phyloP scores from a whole-genome alignment of 2,113 vertebrate genomes.

The Glaucomys volans region DNA sequence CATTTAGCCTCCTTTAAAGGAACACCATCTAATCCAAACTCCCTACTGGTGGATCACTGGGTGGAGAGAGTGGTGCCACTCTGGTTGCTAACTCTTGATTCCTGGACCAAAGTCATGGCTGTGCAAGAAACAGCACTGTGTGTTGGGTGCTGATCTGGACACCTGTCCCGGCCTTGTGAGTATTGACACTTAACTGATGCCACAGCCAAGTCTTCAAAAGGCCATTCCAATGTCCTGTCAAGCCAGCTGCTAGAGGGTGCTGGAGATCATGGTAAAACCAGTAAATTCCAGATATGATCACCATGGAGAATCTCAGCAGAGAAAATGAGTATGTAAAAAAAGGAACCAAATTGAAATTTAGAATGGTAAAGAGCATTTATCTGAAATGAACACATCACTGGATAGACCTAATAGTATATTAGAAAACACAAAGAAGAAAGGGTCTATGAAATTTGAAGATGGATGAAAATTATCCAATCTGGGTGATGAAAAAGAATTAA shows the following conservation, averaged over 20 bases:
- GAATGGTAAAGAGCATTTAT: not conserved
- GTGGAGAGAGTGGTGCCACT: not conserved
- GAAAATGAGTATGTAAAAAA: not conserved
- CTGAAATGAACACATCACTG: not conserved
- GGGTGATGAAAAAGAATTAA: not conserved
- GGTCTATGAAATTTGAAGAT: not conserved
- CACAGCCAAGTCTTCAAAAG: not conserved
- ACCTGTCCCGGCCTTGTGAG: not conserved
- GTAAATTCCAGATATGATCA: not conserved
- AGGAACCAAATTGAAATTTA: not conserved
- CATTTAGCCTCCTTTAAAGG: not conserved
- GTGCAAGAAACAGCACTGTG: too few species aligned
- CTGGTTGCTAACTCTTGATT: too few species aligned
- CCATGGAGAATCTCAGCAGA: not conserved
- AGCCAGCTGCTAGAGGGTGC: not conserved
- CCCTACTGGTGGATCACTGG: not conserved
- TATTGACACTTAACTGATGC: not conserved
- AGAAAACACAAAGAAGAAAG: not conserved
- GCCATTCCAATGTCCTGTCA: not conserved
- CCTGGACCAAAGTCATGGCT: not conserved
- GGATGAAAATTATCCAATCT: not conserved
- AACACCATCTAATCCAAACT: not conserved
- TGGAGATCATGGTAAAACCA: not conserved
- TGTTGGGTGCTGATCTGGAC: too few species aligned
- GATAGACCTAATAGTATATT: not conserved